Percentiles rank a stretch among this genome's conserved stretches.
phyloP scores from a whole-genome alignment of 1,140 invertebrate species.

The Ridgeia piscesae region DNA sequence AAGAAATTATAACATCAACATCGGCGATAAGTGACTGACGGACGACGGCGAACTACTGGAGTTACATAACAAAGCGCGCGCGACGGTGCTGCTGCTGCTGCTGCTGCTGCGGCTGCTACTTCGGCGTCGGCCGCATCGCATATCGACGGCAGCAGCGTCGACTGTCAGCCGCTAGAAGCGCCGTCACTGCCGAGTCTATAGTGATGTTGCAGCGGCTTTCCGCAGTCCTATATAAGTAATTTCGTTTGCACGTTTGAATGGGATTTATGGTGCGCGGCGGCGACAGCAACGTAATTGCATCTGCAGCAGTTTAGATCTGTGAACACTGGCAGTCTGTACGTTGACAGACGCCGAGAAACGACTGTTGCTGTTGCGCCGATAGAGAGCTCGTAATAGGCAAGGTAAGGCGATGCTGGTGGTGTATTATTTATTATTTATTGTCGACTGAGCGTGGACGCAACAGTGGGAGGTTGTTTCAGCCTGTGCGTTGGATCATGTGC shows the following conservation, averaged over 20 bases:
- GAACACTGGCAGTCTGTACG: neutral
- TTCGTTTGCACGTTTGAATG: neutral
- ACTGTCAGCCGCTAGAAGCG: neutral
- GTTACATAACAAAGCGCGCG: neutral
- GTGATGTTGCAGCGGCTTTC: neutral
- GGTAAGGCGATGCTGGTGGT: neutral
- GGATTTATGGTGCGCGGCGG: neutral
- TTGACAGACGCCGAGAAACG: neutral
- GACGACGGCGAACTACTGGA: neutral
- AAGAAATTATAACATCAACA: slow-evolving; percentile 6
- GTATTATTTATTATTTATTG: neutral
- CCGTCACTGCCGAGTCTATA: neutral
- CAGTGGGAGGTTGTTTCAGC: neutral
- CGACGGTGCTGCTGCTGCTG: too few relatives aligned
- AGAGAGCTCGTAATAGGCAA: neutral
- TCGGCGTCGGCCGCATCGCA: neutral
- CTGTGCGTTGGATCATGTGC: neutral
- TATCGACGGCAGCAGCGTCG: neutral
- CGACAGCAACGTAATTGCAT: neutral
- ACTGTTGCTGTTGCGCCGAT: neutral
- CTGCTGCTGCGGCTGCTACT: too few relatives aligned
- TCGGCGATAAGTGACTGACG: neutral
- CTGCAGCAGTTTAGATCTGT: neutral
- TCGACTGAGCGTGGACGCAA: neutral
- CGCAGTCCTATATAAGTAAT: neutral